A percentile compares a stretch with the other conserved stretches of the same genome.
These are phyloP conservation scores for Ciconia maguari DNA, from an alignment of 2,113 vertebrate species.

Conservation along the genomic window DNA sequence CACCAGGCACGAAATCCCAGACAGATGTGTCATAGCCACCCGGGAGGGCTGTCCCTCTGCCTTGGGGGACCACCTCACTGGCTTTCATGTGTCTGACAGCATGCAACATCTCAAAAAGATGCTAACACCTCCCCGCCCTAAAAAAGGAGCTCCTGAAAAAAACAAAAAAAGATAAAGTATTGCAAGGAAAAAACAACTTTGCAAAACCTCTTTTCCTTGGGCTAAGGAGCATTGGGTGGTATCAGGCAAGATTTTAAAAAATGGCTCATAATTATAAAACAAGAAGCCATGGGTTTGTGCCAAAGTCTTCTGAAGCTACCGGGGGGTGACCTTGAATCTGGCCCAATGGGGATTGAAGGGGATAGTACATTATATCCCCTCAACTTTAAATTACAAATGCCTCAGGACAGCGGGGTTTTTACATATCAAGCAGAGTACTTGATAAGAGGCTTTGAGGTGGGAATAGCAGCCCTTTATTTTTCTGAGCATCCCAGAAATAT, in stretches of 20 bases:
- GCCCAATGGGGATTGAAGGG: background rate
- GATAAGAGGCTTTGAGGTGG: background rate
- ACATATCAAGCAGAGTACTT: background rate
- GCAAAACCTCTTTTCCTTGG: background rate
- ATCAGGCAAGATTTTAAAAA: background rate
- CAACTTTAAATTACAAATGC: background rate
- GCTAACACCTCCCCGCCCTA: background rate
- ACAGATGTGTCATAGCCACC: background rate
- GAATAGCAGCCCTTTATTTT: background rate
- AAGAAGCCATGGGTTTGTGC: background rate
- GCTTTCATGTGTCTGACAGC: background rate
- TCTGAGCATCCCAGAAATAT: conserved; percentile 19
- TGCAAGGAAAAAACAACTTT: background rate
- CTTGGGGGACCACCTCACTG: background rate
- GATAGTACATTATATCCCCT: background rate
- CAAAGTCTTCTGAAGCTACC: background rate
- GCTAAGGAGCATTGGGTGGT: background rate
- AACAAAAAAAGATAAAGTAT: background rate
- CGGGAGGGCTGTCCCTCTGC: background rate
- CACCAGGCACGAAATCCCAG: rapidly evolving
- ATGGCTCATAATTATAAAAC: background rate
- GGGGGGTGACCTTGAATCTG: background rate
- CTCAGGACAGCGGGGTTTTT: background rate
- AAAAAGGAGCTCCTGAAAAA: background rate
- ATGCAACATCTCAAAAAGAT: background rate